Evolutionary conservation across 2,113 vertebrate species (phyloP).

Genomic region (Ophiodon elongatus): DNA sequence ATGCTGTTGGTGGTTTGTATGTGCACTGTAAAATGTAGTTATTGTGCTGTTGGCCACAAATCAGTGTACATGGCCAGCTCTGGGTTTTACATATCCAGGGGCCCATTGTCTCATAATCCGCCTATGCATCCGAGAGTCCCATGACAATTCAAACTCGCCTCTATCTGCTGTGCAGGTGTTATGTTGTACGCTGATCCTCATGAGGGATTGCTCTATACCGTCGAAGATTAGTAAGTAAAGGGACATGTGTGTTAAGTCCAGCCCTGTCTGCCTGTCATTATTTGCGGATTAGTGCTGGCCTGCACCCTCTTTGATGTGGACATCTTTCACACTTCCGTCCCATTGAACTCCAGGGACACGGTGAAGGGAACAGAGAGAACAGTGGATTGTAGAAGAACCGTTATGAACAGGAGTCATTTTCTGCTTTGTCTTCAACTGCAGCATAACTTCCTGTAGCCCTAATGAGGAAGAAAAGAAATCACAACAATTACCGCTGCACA

Average conservation of each 20-base stretch:
- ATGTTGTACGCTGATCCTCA: conserved; percentile 35
- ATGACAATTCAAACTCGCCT: conserved; percentile 3
- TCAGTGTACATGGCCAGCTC: not conserved
- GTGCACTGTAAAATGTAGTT: not conserved
- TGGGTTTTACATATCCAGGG: not conserved
- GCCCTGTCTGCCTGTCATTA: conserved; percentile 73
- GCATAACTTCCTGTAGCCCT: conserved; percentile 42
- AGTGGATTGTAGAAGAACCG: conserved; percentile 35
- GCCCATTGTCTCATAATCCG: not conserved
- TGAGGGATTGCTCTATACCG: conserved; percentile 28
- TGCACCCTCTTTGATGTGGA: conserved; percentile 74
- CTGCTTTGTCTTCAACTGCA: conserved; percentile 57
- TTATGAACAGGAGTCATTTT: conserved; percentile 45
- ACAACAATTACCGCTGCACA: conserved; percentile 58
- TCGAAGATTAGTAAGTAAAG: conserved; percentile 48
- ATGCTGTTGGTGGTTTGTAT: not conserved
- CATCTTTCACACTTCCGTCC: conserved; percentile 74
- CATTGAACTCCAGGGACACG: conserved; percentile 49
- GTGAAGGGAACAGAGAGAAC: conserved; percentile 34
- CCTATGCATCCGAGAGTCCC: not conserved
- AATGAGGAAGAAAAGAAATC: conserved; percentile 61
- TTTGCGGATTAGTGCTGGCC: conserved; percentile 82
- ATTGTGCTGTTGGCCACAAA: not conserved
- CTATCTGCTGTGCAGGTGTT: conserved; percentile 34
- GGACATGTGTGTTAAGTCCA: conserved; percentile 60